Conservation (phyloP, 2,888 invertebrate species). For the Agonopterix heracliana region DNA sequence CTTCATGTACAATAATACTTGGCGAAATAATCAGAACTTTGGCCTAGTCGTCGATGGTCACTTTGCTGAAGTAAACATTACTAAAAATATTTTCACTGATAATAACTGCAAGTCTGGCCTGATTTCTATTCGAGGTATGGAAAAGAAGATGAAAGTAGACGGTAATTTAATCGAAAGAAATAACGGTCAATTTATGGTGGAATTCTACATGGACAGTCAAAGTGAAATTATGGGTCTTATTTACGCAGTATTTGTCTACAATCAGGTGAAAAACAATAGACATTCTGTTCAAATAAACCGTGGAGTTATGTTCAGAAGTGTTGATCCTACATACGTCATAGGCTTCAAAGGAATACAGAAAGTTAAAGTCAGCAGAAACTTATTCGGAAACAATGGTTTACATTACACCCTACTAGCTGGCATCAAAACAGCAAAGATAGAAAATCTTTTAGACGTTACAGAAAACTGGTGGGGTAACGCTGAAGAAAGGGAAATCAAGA, state of each 20-base stretch:
- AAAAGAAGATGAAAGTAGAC: slow-evolving; percentile 92
- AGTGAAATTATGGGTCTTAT: slow-evolving; percentile 94
- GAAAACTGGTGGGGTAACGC: slow-evolving; percentile 98
- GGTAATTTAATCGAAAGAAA: slow-evolving; percentile 88
- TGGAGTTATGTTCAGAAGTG: slow-evolving; percentile 47
- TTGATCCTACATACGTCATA: slow-evolving; percentile 87
- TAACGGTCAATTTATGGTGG: slow-evolving; percentile 87
- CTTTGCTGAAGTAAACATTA: slow-evolving; percentile 92
- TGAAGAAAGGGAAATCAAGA: slow-evolving; percentile 83
- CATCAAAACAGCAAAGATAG: slow-evolving; percentile 89
- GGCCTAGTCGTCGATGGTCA: slow-evolving; percentile 93
- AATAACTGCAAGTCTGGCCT: slow-evolving; percentile 90
- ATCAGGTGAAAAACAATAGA: slow-evolving; percentile 84
- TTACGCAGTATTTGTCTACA: slow-evolving; percentile 85
- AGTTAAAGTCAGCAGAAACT: slow-evolving; percentile 91
- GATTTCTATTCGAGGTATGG: slow-evolving; percentile 93
- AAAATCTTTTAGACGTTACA: slow-evolving; percentile 89
- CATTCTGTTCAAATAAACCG: slow-evolving; percentile 53
- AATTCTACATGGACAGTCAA: slow-evolving; percentile 93
- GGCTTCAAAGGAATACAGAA: slow-evolving; percentile 96
- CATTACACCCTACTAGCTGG: slow-evolving; percentile 96
- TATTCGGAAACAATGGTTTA: slow-evolving; percentile 88
- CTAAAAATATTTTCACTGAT: slow-evolving; percentile 87
- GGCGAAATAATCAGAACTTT: slow-evolving; percentile 91
- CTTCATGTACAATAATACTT: slow-evolving; percentile 90